Conservation (phyloP, 2,888 invertebrate species). For the Drosophila imparisetae region DNA sequence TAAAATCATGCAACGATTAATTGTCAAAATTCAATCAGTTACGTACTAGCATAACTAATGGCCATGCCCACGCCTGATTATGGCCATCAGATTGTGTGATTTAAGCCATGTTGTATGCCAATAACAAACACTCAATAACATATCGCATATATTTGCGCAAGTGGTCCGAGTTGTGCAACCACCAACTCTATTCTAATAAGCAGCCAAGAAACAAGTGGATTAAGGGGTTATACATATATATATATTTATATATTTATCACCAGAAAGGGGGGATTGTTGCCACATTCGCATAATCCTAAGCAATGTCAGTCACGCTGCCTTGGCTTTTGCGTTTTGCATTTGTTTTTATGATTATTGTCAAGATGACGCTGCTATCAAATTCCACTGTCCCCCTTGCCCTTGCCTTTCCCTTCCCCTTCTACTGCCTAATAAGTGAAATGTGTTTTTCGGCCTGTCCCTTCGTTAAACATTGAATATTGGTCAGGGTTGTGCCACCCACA, state of each 20-base stretch:
- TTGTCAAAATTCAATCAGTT: slow-evolving; percentile 8
- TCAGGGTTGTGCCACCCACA: slow-evolving; percentile 37
- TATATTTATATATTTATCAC: background rate
- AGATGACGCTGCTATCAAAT: slow-evolving; percentile 47
- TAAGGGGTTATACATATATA: slow-evolving; percentile 64
- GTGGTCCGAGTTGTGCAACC: slow-evolving; percentile 38
- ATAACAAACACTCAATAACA: slow-evolving; percentile 69
- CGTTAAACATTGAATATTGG: slow-evolving; percentile 38
- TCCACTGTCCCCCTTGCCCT: background rate
- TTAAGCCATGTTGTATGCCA: slow-evolving; percentile 50
- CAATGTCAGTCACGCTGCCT: slow-evolving; percentile 30
- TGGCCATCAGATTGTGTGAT: slow-evolving; percentile 46
- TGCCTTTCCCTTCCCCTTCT: background rate
- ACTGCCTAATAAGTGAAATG: slow-evolving; percentile 79
- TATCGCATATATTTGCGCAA: slow-evolving; percentile 61
- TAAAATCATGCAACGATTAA: slow-evolving; percentile 2
- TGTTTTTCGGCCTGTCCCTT: slow-evolving; percentile 71
- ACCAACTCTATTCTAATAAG: slow-evolving; percentile 42
- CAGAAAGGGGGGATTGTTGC: background rate
- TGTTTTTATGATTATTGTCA: slow-evolving; percentile 82
- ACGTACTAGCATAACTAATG: slow-evolving; percentile 5
- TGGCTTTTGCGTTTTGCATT: slow-evolving; percentile 73
- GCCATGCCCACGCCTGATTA: slow-evolving; percentile 1
- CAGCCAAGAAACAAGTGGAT: slow-evolving; percentile 78
- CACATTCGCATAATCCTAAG: slow-evolving; percentile 25